These are phyloP conservation scores for Theodoxus fluviatilis DNA, from an alignment of 2,888 invertebrate genomes.

Conservation along the genomic window DNA sequence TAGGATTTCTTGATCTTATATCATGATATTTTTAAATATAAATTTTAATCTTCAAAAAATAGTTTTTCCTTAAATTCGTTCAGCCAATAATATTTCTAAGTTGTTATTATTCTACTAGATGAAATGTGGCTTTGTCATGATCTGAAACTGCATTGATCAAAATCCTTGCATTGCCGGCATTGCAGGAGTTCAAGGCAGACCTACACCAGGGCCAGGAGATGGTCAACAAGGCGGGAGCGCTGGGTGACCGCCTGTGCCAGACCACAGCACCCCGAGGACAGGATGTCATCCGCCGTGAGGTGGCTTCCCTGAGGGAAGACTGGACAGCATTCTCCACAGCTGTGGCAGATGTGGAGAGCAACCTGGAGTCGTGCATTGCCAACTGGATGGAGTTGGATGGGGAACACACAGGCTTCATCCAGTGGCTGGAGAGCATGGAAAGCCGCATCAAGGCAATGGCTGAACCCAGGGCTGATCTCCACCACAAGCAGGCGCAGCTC, in stretches of 20 bases:
- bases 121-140: not conserved
- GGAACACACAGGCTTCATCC: slow-evolving; percentile 81
- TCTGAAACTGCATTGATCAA: not conserved
- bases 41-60: not conserved
- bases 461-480: slow-evolving; percentile 45
- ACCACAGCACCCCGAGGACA: slow-evolving; percentile 71
- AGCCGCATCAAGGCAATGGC: slow-evolving; percentile 41
- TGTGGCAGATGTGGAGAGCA: slow-evolving; percentile 74
- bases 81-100: not conserved
- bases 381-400: slow-evolving; percentile 91
- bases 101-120: not conserved
- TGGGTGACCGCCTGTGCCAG: slow-evolving; percentile 67
- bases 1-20: not conserved
- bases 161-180: not conserved
- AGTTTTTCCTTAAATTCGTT: not conserved
- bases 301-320: slow-evolving; percentile 54
- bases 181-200: slow-evolving; percentile 71
- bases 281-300: slow-evolving; percentile 54
- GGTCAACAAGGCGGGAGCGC: slow-evolving; percentile 75
- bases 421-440: slow-evolving; percentile 73
- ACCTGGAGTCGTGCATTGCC: slow-evolving; percentile 87
- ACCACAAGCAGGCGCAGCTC: slow-evolving; percentile 45
- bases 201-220: slow-evolving; percentile 68
- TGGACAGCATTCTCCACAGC: slow-evolving; percentile 62
- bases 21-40: not conserved